Base-by-base conservation (phyloP, 2,113 vertebrate species). In the Telmatochromis sp. region DNA sequence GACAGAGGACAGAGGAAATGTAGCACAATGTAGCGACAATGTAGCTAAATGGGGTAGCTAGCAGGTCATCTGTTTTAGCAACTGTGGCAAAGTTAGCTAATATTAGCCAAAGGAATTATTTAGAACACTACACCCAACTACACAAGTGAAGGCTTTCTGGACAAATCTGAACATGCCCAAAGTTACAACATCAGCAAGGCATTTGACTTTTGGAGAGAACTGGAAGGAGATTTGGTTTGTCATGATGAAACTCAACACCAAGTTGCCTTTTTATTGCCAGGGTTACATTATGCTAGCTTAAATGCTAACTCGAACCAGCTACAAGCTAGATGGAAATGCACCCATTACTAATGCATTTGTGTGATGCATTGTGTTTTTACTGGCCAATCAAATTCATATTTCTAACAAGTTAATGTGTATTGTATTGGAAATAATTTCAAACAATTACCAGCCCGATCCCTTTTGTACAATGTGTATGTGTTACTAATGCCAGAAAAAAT, bases 31-130 rank as follows among this genome's bases (percentile, higher is more conserved):
- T 57, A 57, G 54, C 23, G 2, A 57, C 19, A 68, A 23, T 23
- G 68, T 17, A 47, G 68, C 14, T 45, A 73, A 45, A 3, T 73
- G 14, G 14, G 5, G 40, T 28, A 47, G 68, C 14, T 28, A 73
- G 40, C 3, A 28, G 40, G 3, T 73, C 40, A 47, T 73, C 23
- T 75, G 0, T 73, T 70, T 70, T 42, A 0, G 1, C n/a, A 42
- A 9, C n/a, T 70, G n/a, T 42, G 65, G 35, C 1, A 70, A 70
- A 23, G 35, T 42, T 70, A 23, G n/a, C 7, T 70, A 70, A 70
- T 23, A 23, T 70, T 42, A 70, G 65, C 12, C 35, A 23, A 70
- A 70, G n/a, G 5, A 70, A 42, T 40, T 15, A 45, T 45, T 26
- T 42, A 23, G 21, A 73, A 45, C 21, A 26, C 8, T 73, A 26